Base-by-base conservation (phyloP, 2,888 invertebrate species). In the Drosophila picticornis region DNA sequence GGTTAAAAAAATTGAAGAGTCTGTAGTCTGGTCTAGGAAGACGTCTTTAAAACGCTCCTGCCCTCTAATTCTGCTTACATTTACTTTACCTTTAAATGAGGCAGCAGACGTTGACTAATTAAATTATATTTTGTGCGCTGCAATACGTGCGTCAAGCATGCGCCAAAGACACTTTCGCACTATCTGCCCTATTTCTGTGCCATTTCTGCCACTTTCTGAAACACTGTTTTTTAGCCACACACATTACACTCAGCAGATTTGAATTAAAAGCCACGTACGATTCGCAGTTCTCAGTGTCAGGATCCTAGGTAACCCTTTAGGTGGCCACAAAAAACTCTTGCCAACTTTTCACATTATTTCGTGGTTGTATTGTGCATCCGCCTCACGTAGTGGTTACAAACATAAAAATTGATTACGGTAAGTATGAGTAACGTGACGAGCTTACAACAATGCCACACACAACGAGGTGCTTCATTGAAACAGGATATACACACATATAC, bases 361-460 rank as follows among this genome's bases (percentile, higher is more conserved):
- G 43, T 66, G 46, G 64, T 43, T 38, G 46, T 70, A 79, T 90
- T 91, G 76, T 72, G 75, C 76, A 87, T 79, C 79, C 90, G 72
- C 58, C 81, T 82, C 91, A 91, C 92, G 92, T 92, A 89, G 67
- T 60, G 74, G 64, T 73, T 72, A 71, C 32, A 63, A 67, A 83
- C 86, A 85, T 91, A 87, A 90, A 91, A 91, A 90, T 91, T 91
- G 92, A 91, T 91, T 92, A 85, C 81, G 81, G 60, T 81, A 72
- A 80, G 82, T 84, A 87, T 85, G 80, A 68, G 69, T 77, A 83
- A 72, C 70, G 84, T 74, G 68, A 69, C 58, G 50, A 29, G 50
- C 48, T 36, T 40, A 19, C 53, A 38, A 63, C 48, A 64, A 67
- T 62, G 48, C 36, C 43, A 32, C 80, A 60, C 70, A 68, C 38